Evolutionary conservation across 2,888 invertebrate genomes (phyloP), one percentile per base, ranked within the genome.

Genomic region (Danaus chrysippus): DNA sequence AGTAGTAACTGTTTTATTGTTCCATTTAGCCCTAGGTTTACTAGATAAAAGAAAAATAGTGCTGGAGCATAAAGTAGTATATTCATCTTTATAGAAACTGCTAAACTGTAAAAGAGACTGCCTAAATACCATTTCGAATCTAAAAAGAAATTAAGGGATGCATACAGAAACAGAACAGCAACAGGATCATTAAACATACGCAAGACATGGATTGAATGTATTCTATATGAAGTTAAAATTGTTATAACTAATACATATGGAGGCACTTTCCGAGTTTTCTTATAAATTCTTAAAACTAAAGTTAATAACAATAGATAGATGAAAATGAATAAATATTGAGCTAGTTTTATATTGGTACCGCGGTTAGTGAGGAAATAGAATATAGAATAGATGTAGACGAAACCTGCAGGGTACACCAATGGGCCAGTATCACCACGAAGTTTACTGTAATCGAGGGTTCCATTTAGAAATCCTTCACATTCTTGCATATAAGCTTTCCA

Each of bases 401-500:
- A 99, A 56, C 98, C 99, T 63, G 98, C 99, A 9, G 99, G 99
- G 84, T 99, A 99, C 1, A 98, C 98, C 56, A 99, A 91, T 0
- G 99, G 99, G 13, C 99, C 99, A 0, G 99, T 99, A 78, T 99
- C 98, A 58, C 99, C 99, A 85, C 94, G 95, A 10, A 99, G 92
- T 73, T 95, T 82, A 58, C 94, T 93, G 90, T 99, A 99, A 86
- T 99, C 97, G 60, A 94, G 92, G 0, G 98, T 98, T 56, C 99
- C 99, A 92, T 99, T 99, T 55, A 98, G 78, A 79, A 99, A 96
- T 54, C 98, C 98, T 90, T 98, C 98, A 63, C 99, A 96, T 92
- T 99, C 98, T 90, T 99, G 99, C 99, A 99, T 99, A 79, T 99
- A 99, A 0, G 99, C 99, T 70, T 93, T 94, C 99, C 99, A 99